These are phyloP conservation scores for Electrona antarctica DNA, from an alignment of 2,113 vertebrate species.

Conservation along the genomic window DNA sequence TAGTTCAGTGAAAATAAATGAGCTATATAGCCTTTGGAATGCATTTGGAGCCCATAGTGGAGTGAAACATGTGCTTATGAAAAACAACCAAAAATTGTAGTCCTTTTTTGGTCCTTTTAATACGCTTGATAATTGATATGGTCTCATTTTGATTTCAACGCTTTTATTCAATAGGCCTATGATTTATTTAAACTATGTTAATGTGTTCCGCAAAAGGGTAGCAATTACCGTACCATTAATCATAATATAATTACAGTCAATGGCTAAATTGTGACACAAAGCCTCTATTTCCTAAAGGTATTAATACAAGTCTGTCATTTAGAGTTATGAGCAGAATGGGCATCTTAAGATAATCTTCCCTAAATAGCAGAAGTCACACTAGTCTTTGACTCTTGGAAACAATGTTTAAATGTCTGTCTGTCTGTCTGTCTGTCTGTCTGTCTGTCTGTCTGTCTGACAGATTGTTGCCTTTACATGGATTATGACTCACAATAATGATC, in stretches of 20 bases:
- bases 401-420: not conserved
- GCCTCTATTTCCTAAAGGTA: slow-evolving; percentile 76
- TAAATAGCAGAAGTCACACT: not conserved
- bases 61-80: no score
- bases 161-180: slow-evolving; percentile 58
- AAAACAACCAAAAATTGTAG: not conserved
- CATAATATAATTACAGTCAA: slow-evolving; percentile 83
- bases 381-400: not conserved
- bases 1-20: no score
- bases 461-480: no score
- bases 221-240: slow-evolving; percentile 86
- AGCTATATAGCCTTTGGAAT: no score
- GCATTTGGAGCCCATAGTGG: no score
- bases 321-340: slow-evolving; percentile 65
- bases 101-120: slow-evolving; percentile 24
- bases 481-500: no score
- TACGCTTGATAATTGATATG: slow-evolving; percentile 25
- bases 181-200: slow-evolving; percentile 77
- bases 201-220: slow-evolving; percentile 73
- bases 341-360: slow-evolving; percentile 12
- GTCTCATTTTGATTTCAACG: slow-evolving; percentile 48
- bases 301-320: slow-evolving; percentile 80
- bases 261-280: slow-evolving; percentile 78
- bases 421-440: not conserved
- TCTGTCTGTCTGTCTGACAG: not conserved